Base-by-base conservation (phyloP, 2,888 invertebrate genomes). In the Megastigmus dorsalis region DNA sequence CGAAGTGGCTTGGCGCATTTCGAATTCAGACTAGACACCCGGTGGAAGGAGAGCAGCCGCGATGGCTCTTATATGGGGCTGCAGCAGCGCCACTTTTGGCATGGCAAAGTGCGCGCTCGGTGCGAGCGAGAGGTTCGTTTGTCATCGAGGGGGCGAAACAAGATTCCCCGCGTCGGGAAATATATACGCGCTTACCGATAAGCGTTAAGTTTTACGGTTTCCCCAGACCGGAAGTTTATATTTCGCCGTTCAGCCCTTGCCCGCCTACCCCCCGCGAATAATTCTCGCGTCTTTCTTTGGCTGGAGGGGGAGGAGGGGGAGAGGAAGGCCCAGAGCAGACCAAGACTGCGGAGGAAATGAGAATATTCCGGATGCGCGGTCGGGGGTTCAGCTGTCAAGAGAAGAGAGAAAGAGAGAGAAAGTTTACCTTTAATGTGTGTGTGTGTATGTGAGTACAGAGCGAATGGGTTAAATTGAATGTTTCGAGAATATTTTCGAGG, bases 121-220 rank as follows among this genome's bases (percentile, higher is more conserved):
- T n/a, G n/a, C n/a, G n/a, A n/a, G 18, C 6, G 36, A 41, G 26
- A 28, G 48, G 45, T 48, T 48, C 62, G 62, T 62, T 62, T 33
- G 62, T 62, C 62, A 62, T 62, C 62, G 38, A 33, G 57, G n/a
- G n/a, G n/a, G n/a, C n/a, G 60, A 48, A 23, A 28, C 62, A 62
- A 57, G 38, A 57, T 38, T 57, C 38, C 57, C 20, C 38, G 23
- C 38, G 23, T 6, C 15, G 30, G 28, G 7, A 54, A 52, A 23
- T 52, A 26, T 13, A 13, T 2, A 10, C 52, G 23, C 15, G 28
- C 52, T 2, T 26, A 5, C 60, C 33, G 48, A 62, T 48, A 62
- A 62, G 62, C 30, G 33, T 48, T 48, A 30, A 62, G 45, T 23
- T 59, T 43, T 59, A 59, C 43, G 43, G n/a, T n/a, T 18, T 48